Base-by-base conservation (phyloP, 2,888 invertebrate genomes). In the Odontocolon sp. region DNA sequence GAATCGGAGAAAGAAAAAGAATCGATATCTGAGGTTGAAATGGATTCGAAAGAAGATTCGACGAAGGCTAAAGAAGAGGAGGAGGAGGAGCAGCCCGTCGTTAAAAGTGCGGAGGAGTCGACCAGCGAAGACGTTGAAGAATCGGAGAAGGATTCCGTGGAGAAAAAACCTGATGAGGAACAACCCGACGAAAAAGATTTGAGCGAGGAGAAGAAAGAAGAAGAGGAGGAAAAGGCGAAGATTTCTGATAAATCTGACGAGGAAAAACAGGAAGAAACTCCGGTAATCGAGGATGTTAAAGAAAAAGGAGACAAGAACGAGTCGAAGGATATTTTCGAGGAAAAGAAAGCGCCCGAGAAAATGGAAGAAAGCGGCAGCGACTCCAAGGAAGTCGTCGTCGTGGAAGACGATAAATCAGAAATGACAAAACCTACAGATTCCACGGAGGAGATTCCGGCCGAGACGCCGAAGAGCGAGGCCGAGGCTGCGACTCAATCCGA, bases 311-410 rank as follows among this genome's bases (percentile, higher is more conserved):
- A 80, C 11, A 75, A 77, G 14, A 63, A 81, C 67, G 74, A 79
- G 56, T 33, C 70, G 31, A 68, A 76, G 77, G 78, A 80, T 36
- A 45, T 57, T 59, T 56, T 70, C 64, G 79, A 83, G 80, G 80
- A 67, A 59, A 71, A 80, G n/a, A 78, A 80, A 45, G 73, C 83
- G 78, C 70, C 78, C 21, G 80, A 81, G 50, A 72, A 68, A 36
- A 57, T 40, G 3, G 71, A 71, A 9, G 57, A 36, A 38, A 36
- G 64, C 2, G 57, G 9, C 28, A 31, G 16, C 50, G 59, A 40
- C 52, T 69, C 54, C 28, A 72, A 69, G 36, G 70, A 69, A 38
- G 52, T 23, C 31, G 47, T 56, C 28, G 52, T 23, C 31, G 47
- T 56, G 6, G 54, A 40, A 2, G 74, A 66, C 14, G 73, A 66